Evolutionary conservation across 1,140 invertebrate species (phyloP), one percentile per base, ranked within the genome.

Genomic region (Trypoxylus dichotomus): DNA sequence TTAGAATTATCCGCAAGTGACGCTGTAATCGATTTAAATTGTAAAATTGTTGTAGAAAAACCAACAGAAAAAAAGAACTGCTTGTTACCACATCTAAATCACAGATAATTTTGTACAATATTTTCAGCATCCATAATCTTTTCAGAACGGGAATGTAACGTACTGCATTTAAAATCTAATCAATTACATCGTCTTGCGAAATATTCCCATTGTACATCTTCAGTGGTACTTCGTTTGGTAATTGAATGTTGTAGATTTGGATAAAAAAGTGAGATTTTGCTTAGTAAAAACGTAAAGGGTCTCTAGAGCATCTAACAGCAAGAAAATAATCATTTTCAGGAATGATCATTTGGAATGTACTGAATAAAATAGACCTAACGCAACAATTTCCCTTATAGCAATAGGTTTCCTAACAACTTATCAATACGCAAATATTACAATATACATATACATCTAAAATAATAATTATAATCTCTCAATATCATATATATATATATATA

Each of bases 401-500:
- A n/a, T 3, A 54, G 47, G 15, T 54, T 54, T n/a, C 47, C 47
- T 54, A 54, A 54, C 47, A 54, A 54, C 47, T 19, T 54, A 54
- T 54, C 10, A 37, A 37, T 37, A 37, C 32, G 32, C 15, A 19
- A 54, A 54, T 54, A 15, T 54, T 54, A 54, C 47, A 54, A 54
- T 54, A 54, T 54, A 54, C 47, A 54, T 54, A 54, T 54, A 54
- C 47, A 54, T 54, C 47, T 54, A 54, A 19, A 54, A 54, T 54
- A n/a, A 54, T 54, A 19, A 54, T 54, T 54, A 19, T 54, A 54
- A 54, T 54, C 47, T 54, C 47, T 54, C 47, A 54, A 54, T 54
- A 54, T 54, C 47, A 54, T 54, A 54, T 54, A n/a, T 54, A 54
- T 54, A 54, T 54, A 54, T 54, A n/a, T 54, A 54, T 54, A 37